These are phyloP conservation scores for Antheraea pernyi DNA, from an alignment of 1,140 invertebrate species.

Conservation along the genomic window DNA sequence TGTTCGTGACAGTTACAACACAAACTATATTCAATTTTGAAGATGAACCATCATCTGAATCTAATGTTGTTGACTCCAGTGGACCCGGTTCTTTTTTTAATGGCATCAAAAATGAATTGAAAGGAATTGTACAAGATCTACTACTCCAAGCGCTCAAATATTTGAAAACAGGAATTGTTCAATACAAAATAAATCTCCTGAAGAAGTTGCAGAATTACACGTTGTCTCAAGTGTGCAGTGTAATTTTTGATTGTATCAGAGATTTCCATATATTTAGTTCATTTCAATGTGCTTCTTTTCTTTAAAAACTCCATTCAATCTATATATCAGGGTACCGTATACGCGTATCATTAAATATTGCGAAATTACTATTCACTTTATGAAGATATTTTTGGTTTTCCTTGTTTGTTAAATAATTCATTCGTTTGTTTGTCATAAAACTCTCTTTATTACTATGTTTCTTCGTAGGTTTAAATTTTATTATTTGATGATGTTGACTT, in stretches of 20 bases:
- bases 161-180: conserved; percentile 25
- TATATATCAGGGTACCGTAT: too few species aligned
- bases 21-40: not conserved
- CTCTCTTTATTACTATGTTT: too few species aligned
- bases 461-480: too few species aligned
- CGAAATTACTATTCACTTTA: too few species aligned
- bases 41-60: not conserved
- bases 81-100: not conserved
- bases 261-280: too few species aligned
- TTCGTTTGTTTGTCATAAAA: too few species aligned
- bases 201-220: conserved; percentile 42
- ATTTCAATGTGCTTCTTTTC: too few species aligned
- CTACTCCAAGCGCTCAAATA: conserved; percentile 30
- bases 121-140: conserved; percentile 41
- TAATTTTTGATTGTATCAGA: conserved; percentile 40
- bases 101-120: conserved; percentile 41
- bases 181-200: conserved; percentile 41
- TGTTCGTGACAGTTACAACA: not conserved
- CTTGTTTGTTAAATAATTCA: too few species aligned
- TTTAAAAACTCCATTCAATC: too few species aligned
- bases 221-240: conserved; percentile 38
- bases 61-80: not conserved
- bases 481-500: too few species aligned
- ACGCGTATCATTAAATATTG: too few species aligned
- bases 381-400: too few species aligned